Base-by-base conservation (phyloP, 2,888 invertebrate genomes). In the Pharmacophagus antenor region DNA sequence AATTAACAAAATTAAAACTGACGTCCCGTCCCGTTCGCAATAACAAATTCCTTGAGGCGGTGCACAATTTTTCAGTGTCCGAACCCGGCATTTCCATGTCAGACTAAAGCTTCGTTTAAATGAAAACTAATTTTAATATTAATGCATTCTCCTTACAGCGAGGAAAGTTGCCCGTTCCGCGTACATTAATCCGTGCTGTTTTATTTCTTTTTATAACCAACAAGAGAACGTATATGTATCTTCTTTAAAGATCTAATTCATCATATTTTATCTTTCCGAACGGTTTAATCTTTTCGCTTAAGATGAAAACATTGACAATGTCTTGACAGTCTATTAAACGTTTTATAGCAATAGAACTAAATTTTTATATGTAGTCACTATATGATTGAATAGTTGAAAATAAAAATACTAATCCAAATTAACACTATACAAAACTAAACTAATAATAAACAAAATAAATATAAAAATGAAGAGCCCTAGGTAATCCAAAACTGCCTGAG, bases 91-190 rank as follows among this genome's bases (percentile, higher is more conserved):
- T 68, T 70, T 65, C 60, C 69, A 59, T 71, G 76, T 79, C 79
- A 74, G 73, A 66, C 68, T 70, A 70, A 75, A 76, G 69, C 77
- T 76, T 62, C 67, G 73, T 72, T 78, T 76, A 81, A 82, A 84
- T 84, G 79, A 78, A 81, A 83, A 83, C 82, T 84, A 83, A 84
- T 84, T 84, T 84, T 77, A 84, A 82, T 84, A 83, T 82, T 81
- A 80, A 83, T 77, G 75, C 72, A 66, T 66, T 67, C 66, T 61
- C 68, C 69, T 70, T 70, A 60, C 56, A 66, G 65, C 41, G 50
- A 61, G 51, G 23, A 56, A 61, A 61, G 18, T 56, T 61, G 51
- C 42, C 22, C 56, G 46, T 51, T 56, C 46, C 61, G 59, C 61
- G 56, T 61, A 49, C 50, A 61, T 61, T 61, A 61, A 56, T 61